Evolutionary conservation across 1,140 invertebrate species (phyloP).

Genomic region (Plutomurus gul): DNA sequence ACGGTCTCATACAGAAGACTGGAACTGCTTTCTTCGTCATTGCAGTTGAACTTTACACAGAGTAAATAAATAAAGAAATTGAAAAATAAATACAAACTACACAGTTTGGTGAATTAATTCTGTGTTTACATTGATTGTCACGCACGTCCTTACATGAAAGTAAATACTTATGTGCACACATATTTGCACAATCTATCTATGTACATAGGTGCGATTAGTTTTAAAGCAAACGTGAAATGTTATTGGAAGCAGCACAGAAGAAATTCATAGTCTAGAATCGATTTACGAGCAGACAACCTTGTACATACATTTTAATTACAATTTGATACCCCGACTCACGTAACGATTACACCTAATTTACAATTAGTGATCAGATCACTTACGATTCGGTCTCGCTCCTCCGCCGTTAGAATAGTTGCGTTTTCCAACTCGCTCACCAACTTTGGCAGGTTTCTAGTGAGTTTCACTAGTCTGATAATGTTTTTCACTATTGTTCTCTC

Average conservation of each 20-base stretch:
- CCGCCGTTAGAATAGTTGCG: neutral
- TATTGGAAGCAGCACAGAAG: too few species aligned
- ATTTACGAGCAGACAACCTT: too few species aligned
- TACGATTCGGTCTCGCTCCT: slow-evolving; percentile 5
- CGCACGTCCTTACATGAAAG: too few species aligned
- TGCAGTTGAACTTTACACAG: neutral
- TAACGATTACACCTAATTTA: too few species aligned
- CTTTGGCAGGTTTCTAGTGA: slow-evolving; percentile 33
- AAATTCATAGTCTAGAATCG: too few species aligned
- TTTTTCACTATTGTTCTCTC: slow-evolving; percentile 30
- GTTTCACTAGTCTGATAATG: slow-evolving; percentile 22
- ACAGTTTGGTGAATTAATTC: neutral
- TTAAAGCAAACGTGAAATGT: too few species aligned
- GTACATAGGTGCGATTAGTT: too few species aligned
- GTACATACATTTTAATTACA: neutral
- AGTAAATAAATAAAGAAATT: neutral
- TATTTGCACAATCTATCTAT: too few species aligned
- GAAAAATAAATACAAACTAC: neutral
- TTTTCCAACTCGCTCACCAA: slow-evolving; percentile 23
- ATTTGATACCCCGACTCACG: neutral
- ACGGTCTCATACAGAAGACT: slow-evolving; percentile 36
- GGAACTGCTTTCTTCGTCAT: slow-evolving; percentile 30
- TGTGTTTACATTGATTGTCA: too few species aligned
- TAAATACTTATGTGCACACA: too few species aligned
- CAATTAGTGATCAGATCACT: neutral